Evolutionary conservation across 2,797 vertebrate species (phyloP).

Genomic region (Lepus townsendii): DNA sequence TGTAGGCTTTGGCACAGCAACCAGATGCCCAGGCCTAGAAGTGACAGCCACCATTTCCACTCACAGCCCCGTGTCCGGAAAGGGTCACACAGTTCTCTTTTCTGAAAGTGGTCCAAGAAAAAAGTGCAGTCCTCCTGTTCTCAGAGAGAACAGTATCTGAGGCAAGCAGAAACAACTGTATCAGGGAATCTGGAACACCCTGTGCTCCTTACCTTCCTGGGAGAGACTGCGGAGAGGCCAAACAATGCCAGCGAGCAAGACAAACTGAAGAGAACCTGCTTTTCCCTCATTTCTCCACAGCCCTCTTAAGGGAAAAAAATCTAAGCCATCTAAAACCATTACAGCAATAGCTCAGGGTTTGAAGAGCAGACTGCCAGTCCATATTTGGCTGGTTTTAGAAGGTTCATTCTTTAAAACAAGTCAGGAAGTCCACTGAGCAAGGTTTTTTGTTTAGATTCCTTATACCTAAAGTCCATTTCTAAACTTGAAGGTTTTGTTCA

Average conservation of each 20-base stretch:
- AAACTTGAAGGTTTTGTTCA: slow-evolving; percentile 64
- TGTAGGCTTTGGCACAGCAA: neutral
- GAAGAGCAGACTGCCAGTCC: neutral
- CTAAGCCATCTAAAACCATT: slow-evolving; percentile 59
- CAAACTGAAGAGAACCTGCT: slow-evolving; percentile 24
- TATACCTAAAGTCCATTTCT: slow-evolving; percentile 65
- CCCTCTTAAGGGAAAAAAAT: slow-evolving; percentile 44
- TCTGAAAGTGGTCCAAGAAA: neutral
- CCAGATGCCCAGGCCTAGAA: neutral
- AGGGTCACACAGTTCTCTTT: neutral
- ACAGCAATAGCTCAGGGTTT: slow-evolving; percentile 2
- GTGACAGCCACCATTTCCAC: neutral
- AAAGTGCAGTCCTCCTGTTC: neutral
- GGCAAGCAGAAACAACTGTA: neutral
- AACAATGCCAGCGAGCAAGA: slow-evolving; percentile 2
- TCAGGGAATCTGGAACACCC: neutral
- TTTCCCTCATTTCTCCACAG: neutral
- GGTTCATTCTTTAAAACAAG: slow-evolving; percentile 50
- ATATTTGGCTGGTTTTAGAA: slow-evolving; percentile 62
- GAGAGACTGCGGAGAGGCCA: neutral
- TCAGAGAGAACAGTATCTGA: neutral
- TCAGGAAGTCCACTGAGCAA: slow-evolving; percentile 26
- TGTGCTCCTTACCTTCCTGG: neutral
- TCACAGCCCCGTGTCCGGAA: neutral
- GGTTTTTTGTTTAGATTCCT: slow-evolving; percentile 17